Base-by-base conservation (phyloP, 1,140 invertebrate genomes). In the Monochamus saltuarius region DNA sequence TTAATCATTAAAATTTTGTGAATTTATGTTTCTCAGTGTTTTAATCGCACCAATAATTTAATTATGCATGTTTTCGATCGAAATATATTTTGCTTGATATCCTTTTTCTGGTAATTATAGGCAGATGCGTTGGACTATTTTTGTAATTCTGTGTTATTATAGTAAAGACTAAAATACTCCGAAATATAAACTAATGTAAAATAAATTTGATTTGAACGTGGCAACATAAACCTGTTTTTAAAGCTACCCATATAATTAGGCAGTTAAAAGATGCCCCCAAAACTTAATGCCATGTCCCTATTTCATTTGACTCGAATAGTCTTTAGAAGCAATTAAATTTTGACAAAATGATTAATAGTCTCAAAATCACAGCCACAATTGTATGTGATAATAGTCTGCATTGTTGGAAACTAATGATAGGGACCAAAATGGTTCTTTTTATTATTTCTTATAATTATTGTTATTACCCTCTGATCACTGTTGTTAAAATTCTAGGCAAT, bases 321-420 rank as follows among this genome's bases (percentile, higher is more conserved):
- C 62, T 65, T 65, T 58, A 65, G 16, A 51, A 49, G 55, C 63
- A 59, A 65, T 65, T 65, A 65, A 61, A 61, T 65, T 65, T 65
- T 65, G 59, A 65, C 63, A 65, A 65, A 61, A 65, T 65, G 63
- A 65, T 65, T 65, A 65, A 65, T 65, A 42, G 59, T 52, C 63
- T 45, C 38, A 59, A 65, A 65, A 65, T 65, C 59, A 65, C 60
- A 54, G 52, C 54, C 56, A 65, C 59, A 62, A 54, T 62, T 62
- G 60, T 62, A 54, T 53, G 37, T 61, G 59, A 65, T 65, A 60
- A 65, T 56, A 38, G 60, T 61, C 63, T 55, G 60, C 42, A 59
- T 61, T 56, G 40, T 58, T 43, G 55, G 22, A 29, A 29, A 29
- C 22, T 65, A 65, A 65, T 65, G 46, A 65, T 65, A 65, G 63